Conservation (phyloP, 1,140 invertebrate species). For the Lasioglossum baleicum region DNA sequence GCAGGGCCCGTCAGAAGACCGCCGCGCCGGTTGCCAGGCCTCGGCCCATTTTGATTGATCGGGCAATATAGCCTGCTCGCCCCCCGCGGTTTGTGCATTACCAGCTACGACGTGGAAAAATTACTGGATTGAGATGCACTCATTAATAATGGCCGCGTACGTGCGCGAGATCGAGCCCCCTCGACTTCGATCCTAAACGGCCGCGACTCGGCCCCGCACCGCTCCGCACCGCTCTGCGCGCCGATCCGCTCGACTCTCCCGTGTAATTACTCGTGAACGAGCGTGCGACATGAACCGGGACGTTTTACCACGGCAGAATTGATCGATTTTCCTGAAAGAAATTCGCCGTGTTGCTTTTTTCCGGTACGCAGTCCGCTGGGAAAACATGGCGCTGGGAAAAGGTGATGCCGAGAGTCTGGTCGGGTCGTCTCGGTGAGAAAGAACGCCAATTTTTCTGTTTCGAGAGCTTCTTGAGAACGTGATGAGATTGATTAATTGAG, state of each 20-base stretch:
- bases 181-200: slow-evolving; percentile 53
- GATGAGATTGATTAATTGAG: no score
- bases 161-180: slow-evolving; percentile 27
- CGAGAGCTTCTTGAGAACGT: no score
- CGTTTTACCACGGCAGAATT: not conserved
- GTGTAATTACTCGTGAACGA: slow-evolving; percentile 51
- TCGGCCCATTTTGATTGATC: slow-evolving; percentile 77
- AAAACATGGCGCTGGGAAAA: no score
- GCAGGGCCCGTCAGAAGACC: slow-evolving; percentile 44
- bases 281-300: slow-evolving; percentile 21
- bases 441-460: no score
- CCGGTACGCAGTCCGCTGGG: no score
- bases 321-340: slow-evolving; percentile 10
- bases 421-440: no score
- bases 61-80: slow-evolving; percentile 78
- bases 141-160: slow-evolving; percentile 75
- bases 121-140: slow-evolving; percentile 79
- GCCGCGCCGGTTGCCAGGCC: slow-evolving; percentile 64
- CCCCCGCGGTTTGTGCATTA: slow-evolving; percentile 78
- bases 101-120: slow-evolving; percentile 77
- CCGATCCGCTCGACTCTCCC: not conserved
- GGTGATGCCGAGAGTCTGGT: no score
- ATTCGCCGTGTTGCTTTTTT: not conserved
- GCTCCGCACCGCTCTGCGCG: slow-evolving; percentile 5
- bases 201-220: slow-evolving; percentile 19